A percentile compares a stretch with the other conserved stretches of the same genome.
phyloP scores from a whole-genome alignment of 2,888 invertebrate genomes.

The Agrenia bidenticulata region DNA sequence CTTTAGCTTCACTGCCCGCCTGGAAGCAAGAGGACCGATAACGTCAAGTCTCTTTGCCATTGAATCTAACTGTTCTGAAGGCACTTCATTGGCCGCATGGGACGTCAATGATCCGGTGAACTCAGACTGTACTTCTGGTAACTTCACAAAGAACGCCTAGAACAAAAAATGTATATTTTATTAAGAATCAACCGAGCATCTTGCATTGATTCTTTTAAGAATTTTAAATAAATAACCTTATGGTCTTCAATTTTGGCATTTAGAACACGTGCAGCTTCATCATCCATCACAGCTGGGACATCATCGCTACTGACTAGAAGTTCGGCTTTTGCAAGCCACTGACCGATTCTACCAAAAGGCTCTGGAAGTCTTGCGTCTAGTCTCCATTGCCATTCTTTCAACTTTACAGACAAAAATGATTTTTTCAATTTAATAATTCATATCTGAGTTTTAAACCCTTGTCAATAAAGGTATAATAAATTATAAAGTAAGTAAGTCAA shows the following conservation, averaged over 20 bases:
- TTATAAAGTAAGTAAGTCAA: too few species aligned
- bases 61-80: constrained; percentile 76
- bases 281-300: constrained; percentile 79
- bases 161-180: too few species aligned
- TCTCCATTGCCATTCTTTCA: constrained; percentile 85
- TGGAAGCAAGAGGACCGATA: constrained; percentile 73
- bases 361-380: constrained; percentile 83
- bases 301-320: constrained; percentile 64
- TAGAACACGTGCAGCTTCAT: constrained; percentile 82
- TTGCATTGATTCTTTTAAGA: too few species aligned
- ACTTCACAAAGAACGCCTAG: constrained; percentile 77
- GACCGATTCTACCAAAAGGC: constrained; percentile 79
- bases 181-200: too few species aligned
- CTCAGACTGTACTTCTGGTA: constrained; percentile 73
- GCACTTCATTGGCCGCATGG: constrained; percentile 67
- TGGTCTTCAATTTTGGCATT: constrained; percentile 87
- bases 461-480: too few species aligned
- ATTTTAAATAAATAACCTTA: too few species aligned
- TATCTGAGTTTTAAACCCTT: too few species aligned
- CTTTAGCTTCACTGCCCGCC: constrained; percentile 80
- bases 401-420: constrained; percentile 60
- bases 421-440: too few species aligned
- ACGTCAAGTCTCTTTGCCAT: constrained; percentile 76
- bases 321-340: constrained; percentile 88
- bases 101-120: constrained; percentile 74